A percentile compares a stretch with the other conserved stretches of the same genome.
Evolutionary conservation across 2,888 invertebrate species (phyloP).

Genomic region (Conus canariensis): DNA sequence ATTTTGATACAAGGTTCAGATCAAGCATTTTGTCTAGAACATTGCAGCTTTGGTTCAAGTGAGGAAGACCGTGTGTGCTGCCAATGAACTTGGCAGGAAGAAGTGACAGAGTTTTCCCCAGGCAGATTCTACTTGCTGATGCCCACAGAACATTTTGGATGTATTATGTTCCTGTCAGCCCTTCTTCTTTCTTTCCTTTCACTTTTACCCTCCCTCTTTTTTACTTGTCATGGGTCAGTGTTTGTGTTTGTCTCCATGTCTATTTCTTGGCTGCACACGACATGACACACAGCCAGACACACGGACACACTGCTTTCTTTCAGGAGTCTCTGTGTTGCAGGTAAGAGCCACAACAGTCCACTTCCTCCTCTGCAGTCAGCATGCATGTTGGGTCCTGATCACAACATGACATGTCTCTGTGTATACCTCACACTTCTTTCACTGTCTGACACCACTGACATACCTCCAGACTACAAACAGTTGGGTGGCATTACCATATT

Average conservation of each 20-base stretch:
- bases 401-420: constrained; percentile 27
- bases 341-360: constrained; percentile 29
- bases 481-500: no score
- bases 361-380: constrained; percentile 15
- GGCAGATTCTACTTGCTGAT: constrained; percentile 15
- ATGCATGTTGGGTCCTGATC: constrained; percentile 24
- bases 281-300: constrained; percentile 15
- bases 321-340: constrained; percentile 38
- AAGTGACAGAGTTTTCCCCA: constrained; percentile 23
- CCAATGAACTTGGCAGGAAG: neutral
- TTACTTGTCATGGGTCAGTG: neutral
- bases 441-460: neutral
- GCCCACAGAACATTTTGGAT: neutral
- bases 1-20: no score
- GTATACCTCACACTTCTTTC: constrained; percentile 8
- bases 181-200: constrained; percentile 26
- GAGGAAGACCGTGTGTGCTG: no score
- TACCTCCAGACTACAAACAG: no score
- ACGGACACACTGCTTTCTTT: constrained; percentile 35
- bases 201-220: neutral
- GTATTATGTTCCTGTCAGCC: constrained; percentile 13
- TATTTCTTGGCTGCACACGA: constrained; percentile 17
- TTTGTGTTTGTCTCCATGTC: constrained; percentile 24
- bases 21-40: no score
- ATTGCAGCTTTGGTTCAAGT: no score